Base-by-base conservation (phyloP, 2,888 invertebrate genomes). In the Arrhopalites spinosus region DNA sequence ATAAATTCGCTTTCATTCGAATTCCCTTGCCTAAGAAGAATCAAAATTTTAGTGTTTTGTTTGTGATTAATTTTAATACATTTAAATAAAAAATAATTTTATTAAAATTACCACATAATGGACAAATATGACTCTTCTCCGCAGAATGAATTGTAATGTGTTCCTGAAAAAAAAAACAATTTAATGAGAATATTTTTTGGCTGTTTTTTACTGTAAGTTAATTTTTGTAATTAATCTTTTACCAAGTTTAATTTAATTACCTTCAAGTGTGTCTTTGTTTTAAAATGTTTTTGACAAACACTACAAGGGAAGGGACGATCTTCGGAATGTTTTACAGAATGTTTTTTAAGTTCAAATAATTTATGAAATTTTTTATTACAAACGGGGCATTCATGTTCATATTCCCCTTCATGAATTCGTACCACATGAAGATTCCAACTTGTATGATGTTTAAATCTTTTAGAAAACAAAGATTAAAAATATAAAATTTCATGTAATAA, bases 361-460 rank as follows among this genome's bases (percentile, higher is more conserved):
- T 78, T 76, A 47, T 78, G 75, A 56, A 78, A 78, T 47, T 71
- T 56, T 30, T 78, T 78, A 13, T 74, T 64, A 45, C 78, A 78
- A 1, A 78, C 71, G 30, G 74, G 74, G 30, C 78, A 78, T 70
- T 78, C 76, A 43, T 78, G 78, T 50, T 78, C 75, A 47, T 78
- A 78, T 70, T 78, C 75, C 45, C 78, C 78, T 67, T 78, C 78
- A 25, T 78, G 78, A 50, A 78, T 76, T 1, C 78, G 69, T 0
- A 76, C 78, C 23, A 78, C 78, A 47, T 78, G 78, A 27, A 78
- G 73, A 74, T 76, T 78, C 74, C 78, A 76, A 66, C 74, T 76
- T 17, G 76, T 76, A 61, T 76, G 78, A 53, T 78, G 75, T 27
- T 78, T 78, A 63, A 76, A 78, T 56, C 78, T 78, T n/a, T n/a